Evolutionary conservation across 2,888 invertebrate species (phyloP).

Genomic region (Geophilus truncorum): DNA sequence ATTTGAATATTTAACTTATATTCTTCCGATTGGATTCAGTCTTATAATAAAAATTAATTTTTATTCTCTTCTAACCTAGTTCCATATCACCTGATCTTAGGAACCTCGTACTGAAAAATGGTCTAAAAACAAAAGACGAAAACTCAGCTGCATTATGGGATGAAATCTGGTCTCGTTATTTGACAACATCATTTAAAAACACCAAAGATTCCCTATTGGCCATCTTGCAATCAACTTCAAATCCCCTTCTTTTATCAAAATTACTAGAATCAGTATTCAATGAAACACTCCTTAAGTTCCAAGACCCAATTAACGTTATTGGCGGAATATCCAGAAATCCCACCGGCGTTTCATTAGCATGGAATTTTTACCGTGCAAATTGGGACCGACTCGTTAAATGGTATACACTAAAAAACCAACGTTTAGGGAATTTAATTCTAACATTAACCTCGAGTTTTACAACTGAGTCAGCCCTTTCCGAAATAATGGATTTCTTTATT

Average conservation of each 20-base stretch:
- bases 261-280: slow-evolving; percentile 69
- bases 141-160: slow-evolving; percentile 60
- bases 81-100: neutral
- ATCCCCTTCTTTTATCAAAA: slow-evolving; percentile 63
- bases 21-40: too few relatives aligned
- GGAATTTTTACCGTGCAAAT: slow-evolving; percentile 74
- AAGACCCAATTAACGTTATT: slow-evolving; percentile 75
- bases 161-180: slow-evolving; percentile 65
- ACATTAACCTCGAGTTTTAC: too few relatives aligned
- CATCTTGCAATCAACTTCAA: slow-evolving; percentile 64
- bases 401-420: slow-evolving; percentile 37
- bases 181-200: slow-evolving; percentile 67
- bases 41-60: too few relatives aligned
- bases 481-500: slow-evolving; percentile 72
- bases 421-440: slow-evolving; percentile 66
- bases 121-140: slow-evolving; percentile 45
- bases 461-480: slow-evolving; percentile 52
- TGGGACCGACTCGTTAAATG: slow-evolving; percentile 66
- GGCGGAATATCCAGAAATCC: slow-evolving; percentile 65
- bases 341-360: slow-evolving; percentile 67
- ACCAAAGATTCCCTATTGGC: slow-evolving; percentile 68
- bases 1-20: neutral
- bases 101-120: neutral
- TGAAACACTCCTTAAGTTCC: slow-evolving; percentile 67
- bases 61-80: too few relatives aligned